phyloP scores from a whole-genome alignment of 2,797 vertebrate genomes.

The Harpagifer antarcticus region DNA sequence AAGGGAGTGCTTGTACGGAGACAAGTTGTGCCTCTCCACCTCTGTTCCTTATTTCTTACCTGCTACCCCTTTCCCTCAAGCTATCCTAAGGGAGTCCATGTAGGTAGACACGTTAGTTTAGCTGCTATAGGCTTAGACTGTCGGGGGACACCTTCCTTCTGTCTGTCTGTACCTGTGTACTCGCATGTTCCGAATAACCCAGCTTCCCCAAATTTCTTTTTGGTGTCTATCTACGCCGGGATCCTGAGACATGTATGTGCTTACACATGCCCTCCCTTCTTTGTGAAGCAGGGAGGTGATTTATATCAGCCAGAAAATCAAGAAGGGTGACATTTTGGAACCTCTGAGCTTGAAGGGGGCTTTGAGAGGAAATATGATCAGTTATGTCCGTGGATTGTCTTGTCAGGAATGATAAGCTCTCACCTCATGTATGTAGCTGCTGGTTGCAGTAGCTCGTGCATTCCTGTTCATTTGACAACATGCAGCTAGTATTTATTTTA shows the following conservation, averaged over 20 bases:
- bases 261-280: slow-evolving; percentile 27
- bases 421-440: slow-evolving; percentile 47
- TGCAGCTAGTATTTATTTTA: slow-evolving; percentile 13
- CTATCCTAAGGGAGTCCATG: too few species aligned
- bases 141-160: too few species aligned
- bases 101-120: too few species aligned
- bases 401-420: slow-evolving; percentile 57
- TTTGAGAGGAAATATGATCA: slow-evolving; percentile 72
- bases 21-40: too few species aligned
- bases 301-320: slow-evolving; percentile 60
- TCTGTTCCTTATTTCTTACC: too few species aligned
- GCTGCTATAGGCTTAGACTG: too few species aligned
- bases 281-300: slow-evolving; percentile 55
- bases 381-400: slow-evolving; percentile 70
- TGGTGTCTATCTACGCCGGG: too few species aligned
- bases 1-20: too few species aligned
- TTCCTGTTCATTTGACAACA: slow-evolving; percentile 47
- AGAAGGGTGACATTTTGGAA: slow-evolving; percentile 63
- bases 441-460: slow-evolving; percentile 20
- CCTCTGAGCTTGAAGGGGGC: slow-evolving; percentile 41
- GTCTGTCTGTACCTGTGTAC: too few species aligned
- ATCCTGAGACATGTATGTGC: neutral
- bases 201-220: too few species aligned
- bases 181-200: too few species aligned
- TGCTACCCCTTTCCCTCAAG: too few species aligned